Evolutionary conservation across 2,888 invertebrate species (phyloP).

Genomic region (Heteromyza rotundicornis): DNA sequence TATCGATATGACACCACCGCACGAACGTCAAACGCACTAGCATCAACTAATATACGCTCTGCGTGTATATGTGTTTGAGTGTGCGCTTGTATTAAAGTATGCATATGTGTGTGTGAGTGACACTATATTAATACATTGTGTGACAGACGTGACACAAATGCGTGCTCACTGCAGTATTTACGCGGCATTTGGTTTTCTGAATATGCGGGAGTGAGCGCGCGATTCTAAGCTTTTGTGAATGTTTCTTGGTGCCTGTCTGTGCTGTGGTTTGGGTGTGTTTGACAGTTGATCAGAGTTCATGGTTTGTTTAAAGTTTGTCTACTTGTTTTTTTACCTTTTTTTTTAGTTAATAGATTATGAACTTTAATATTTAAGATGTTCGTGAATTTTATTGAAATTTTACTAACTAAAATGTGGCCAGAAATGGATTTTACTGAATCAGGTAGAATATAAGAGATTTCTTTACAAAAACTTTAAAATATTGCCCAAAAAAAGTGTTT

Average conservation of each 20-base stretch:
- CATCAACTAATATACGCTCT: neutral
- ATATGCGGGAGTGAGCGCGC: neutral
- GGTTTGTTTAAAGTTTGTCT: too few species aligned
- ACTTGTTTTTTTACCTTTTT: too few species aligned
- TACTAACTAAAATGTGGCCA: too few species aligned
- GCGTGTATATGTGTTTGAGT: neutral
- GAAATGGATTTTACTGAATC: too few species aligned
- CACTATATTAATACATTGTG: constrained; percentile 11
- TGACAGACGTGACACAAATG: constrained; percentile 7
- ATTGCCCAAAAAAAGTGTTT: too few species aligned
- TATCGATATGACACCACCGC: constrained; percentile 13
- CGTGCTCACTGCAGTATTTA: neutral
- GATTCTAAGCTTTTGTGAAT: neutral
- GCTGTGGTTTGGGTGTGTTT: neutral
- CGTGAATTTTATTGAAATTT: too few species aligned
- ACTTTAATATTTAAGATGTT: too few species aligned
- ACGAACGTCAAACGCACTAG: neutral
- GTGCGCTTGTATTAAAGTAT: too few species aligned
- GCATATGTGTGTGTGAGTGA: neutral
- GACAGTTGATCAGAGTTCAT: neutral
- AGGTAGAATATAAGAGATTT: too few species aligned
- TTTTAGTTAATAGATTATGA: too few species aligned
- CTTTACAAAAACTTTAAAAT: too few species aligned
- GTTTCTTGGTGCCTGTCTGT: neutral
- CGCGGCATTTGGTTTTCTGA: too few species aligned